Evolutionary conservation across 2,113 vertebrate species (phyloP).

Genomic region (Mastomys coucha): DNA sequence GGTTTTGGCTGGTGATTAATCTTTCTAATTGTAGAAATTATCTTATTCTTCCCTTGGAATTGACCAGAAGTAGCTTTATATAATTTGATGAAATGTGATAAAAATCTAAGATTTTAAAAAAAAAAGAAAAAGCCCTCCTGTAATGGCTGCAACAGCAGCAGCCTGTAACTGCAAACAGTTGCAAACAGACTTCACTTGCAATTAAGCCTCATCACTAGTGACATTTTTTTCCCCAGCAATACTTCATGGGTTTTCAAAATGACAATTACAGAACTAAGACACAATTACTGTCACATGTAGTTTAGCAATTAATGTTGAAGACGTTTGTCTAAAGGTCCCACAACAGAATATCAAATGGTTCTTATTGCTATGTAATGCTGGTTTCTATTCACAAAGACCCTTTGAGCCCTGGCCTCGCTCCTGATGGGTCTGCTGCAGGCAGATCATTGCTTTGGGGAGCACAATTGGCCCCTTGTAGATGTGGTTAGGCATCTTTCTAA

Average conservation of each 20-base stretch:
- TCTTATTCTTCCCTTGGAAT: conserved; percentile 74
- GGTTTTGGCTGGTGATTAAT: conserved; percentile 70
- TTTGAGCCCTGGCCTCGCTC: conserved; percentile 57
- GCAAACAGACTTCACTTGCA: conserved; percentile 89
- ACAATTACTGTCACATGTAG: conserved; percentile 90
- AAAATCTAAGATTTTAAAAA: conserved; percentile 87
- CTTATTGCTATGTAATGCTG: conserved; percentile 85
- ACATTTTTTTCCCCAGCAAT: conserved; percentile 88
- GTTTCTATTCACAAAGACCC: conserved; percentile 73
- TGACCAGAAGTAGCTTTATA: conserved; percentile 83
- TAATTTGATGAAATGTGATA: conserved; percentile 87
- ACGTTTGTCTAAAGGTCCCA: conserved; percentile 88
- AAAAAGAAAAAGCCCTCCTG: conserved; percentile 75
- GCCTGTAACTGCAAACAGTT: conserved; percentile 87
- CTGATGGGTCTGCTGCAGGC: conserved; percentile 35
- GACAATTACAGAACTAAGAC: conserved; percentile 90
- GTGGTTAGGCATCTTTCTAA: conserved; percentile 66
- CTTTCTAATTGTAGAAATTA: conserved; percentile 77
- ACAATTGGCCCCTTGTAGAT: conserved; percentile 56
- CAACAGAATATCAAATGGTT: conserved; percentile 84
- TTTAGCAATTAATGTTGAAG: conserved; percentile 89
- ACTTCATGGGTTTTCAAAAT: conserved; percentile 89
- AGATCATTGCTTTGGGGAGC: conserved; percentile 50
- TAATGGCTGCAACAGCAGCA: conserved; percentile 88
- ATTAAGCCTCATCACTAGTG: conserved; percentile 89